Percentiles rank a stretch among this genome's conserved stretches.
Conservation (phyloP, 2,113 vertebrate species). For the Ginglymostoma cirratum region DNA sequence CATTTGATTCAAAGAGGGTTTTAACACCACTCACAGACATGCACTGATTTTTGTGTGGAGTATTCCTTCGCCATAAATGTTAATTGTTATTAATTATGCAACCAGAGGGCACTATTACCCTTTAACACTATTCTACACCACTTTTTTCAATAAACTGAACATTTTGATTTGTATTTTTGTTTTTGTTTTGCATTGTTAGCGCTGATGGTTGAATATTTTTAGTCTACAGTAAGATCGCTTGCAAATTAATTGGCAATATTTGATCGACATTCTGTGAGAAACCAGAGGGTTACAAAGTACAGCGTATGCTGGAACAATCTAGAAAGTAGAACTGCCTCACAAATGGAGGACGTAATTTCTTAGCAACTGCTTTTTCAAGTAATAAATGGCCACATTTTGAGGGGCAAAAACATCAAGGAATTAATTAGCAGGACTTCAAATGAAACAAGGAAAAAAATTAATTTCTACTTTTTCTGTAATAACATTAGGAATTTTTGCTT, state of each 20-base stretch:
- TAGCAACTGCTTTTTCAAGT: background rate
- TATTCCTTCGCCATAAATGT: background rate
- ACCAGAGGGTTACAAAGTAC: background rate
- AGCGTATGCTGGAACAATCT: background rate
- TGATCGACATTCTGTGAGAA: background rate
- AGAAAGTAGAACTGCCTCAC: background rate
- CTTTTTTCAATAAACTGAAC: background rate
- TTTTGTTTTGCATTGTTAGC: background rate
- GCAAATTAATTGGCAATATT: background rate
- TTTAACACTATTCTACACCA: background rate
- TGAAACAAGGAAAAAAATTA: background rate
- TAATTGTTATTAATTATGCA: slow-evolving; percentile 6
- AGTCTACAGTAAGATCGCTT: background rate
- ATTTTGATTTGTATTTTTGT: background rate
- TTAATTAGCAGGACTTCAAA: slow-evolving; percentile 12
- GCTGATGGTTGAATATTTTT: background rate
- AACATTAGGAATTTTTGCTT: background rate
- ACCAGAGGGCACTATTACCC: background rate
- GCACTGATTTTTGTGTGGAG: background rate
- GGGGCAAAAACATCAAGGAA: background rate
- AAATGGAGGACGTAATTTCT: background rate
- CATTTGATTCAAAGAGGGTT: background rate
- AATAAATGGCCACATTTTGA: background rate
- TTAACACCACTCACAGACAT: background rate
- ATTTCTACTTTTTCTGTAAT: background rate